Evolutionary conservation across 2,113 vertebrate species (phyloP).

Genomic region (Apteryx mantelli): DNA sequence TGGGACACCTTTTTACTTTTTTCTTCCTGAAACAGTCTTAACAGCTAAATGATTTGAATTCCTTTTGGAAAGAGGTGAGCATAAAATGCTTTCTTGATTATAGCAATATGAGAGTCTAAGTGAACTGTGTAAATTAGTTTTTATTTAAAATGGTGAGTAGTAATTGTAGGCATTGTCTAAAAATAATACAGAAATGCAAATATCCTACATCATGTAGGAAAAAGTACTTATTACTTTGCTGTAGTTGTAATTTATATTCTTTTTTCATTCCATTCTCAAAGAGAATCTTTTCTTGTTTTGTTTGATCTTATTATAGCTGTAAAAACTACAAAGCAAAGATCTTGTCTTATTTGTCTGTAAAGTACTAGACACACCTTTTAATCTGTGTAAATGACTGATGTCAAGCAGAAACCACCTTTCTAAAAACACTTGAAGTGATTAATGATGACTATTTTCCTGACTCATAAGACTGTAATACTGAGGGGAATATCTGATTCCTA

Average conservation of each 20-base stretch:
- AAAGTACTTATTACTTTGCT: not conserved
- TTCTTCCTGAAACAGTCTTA: not conserved
- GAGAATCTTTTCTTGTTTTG: not conserved
- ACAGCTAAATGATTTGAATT: not conserved
- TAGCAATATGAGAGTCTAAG: not conserved
- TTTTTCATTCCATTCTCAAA: not conserved
- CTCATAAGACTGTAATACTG: conserved; percentile 31
- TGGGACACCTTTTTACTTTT: not conserved
- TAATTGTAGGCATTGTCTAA: not conserved
- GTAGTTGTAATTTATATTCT: not conserved
- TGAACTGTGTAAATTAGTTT: not conserved
- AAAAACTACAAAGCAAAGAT: not conserved
- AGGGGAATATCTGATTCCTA: conserved; percentile 44
- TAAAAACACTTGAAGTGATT: conserved; percentile 43
- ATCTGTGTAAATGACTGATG: conserved; percentile 11
- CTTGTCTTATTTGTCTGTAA: not conserved
- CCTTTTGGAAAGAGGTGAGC: not conserved
- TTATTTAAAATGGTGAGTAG: not conserved
- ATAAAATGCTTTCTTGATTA: not conserved
- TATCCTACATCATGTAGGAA: not conserved
- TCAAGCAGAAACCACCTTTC: conserved; percentile 47
- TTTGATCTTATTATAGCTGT: not conserved
- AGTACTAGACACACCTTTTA: not conserved
- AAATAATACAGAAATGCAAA: not conserved
- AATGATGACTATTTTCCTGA: conserved; percentile 49